phyloP scores from a whole-genome alignment of 2,113 vertebrate species.

The Struthio camelus region DNA sequence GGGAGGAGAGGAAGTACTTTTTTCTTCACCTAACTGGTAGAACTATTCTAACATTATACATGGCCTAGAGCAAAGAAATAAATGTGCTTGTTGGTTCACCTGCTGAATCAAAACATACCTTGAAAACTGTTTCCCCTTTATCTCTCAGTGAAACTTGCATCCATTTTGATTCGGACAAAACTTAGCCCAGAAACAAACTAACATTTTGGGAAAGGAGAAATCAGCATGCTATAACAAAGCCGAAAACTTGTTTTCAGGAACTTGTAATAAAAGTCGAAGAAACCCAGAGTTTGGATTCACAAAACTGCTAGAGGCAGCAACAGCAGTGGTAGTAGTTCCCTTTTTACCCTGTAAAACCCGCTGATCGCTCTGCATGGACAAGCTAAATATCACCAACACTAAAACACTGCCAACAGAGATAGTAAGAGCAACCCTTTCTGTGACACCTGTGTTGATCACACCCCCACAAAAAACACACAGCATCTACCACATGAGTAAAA shows the following conservation, averaged over 20 bases:
- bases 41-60: neutral
- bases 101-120: neutral
- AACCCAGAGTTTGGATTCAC: neutral
- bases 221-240: neutral
- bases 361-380: neutral
- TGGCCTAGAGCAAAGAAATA: neutral
- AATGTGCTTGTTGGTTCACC: neutral
- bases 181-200: neutral
- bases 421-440: neutral
- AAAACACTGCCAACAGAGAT: neutral
- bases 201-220: fast-evolving
- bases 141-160: neutral
- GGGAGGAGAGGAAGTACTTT: neutral
- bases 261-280: neutral
- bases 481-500: neutral
- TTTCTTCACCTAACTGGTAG: neutral
- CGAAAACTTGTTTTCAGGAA: neutral
- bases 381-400: neutral
- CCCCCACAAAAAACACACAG: neutral
- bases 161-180: neutral
- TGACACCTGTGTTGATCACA: neutral
- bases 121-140: neutral
- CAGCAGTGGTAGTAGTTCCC: neutral
- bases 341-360: neutral
- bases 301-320: neutral